phyloP scores from a whole-genome alignment of 2,888 invertebrate species.

The Tinea trinotella region DNA sequence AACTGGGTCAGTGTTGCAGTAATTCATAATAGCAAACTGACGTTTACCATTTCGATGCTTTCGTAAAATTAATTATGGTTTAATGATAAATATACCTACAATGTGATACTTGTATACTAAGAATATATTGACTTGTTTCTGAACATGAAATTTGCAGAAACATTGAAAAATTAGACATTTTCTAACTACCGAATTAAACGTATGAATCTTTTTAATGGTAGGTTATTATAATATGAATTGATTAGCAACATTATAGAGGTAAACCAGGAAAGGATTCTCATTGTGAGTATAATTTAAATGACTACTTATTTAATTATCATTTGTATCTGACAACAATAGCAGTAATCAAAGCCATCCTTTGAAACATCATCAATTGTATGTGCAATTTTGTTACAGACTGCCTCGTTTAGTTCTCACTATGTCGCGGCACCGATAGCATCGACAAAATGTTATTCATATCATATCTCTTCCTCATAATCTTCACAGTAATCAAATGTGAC shows the following conservation, averaged over 20 bases:
- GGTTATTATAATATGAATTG: too few relatives aligned
- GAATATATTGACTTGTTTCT: too few relatives aligned
- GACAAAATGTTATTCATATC: conserved; percentile 56
- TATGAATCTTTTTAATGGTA: too few relatives aligned
- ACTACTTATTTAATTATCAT: not conserved
- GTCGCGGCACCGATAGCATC: conserved; percentile 47
- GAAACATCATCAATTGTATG: conserved; percentile 33
- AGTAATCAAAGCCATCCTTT: conserved; percentile 47
- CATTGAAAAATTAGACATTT: too few relatives aligned
- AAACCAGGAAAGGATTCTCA: conserved; percentile 6
- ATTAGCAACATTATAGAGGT: not conserved
- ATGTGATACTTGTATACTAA: too few relatives aligned
- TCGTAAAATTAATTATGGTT: not conserved
- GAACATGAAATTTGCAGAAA: too few relatives aligned
- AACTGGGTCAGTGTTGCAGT: not conserved
- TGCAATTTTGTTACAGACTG: conserved; percentile 1
- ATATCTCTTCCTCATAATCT: not conserved
- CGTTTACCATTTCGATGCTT: not conserved
- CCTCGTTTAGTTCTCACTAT: conserved; percentile 55
- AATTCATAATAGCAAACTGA: not conserved
- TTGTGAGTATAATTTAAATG: conserved; percentile 4
- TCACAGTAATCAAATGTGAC: conserved; percentile 21
- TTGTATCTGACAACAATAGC: conserved; percentile 14
- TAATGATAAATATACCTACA: not conserved
- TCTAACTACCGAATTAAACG: too few relatives aligned